Evolutionary conservation across 2,113 vertebrate genomes (phyloP).

Genomic region (Reinhardtius hippoglossoides): DNA sequence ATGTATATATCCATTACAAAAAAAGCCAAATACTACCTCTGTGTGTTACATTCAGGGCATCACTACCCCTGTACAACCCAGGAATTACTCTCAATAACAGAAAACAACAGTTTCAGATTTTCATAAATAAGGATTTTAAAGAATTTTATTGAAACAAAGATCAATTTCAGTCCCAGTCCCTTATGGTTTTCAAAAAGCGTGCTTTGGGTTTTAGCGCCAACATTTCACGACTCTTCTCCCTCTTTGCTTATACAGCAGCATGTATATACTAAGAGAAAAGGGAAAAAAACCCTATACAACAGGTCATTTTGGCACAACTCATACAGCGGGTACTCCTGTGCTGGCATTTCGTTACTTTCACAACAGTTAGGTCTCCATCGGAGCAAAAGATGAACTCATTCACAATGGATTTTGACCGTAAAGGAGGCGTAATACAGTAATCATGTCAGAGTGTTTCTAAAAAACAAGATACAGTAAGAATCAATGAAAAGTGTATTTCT

Average conservation of each 20-base stretch:
- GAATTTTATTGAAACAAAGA: conserved; percentile 87
- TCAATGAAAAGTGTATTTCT: conserved; percentile 34
- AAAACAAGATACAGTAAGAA: conserved; percentile 48
- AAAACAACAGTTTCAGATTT: conserved; percentile 42
- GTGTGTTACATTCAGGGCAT: background rate
- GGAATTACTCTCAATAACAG: background rate
- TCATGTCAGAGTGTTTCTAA: conserved; percentile 38
- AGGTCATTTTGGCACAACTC: conserved; percentile 83
- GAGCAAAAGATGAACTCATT: conserved; percentile 59
- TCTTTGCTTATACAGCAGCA: conserved; percentile 80
- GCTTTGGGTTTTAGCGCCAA: conserved; percentile 82
- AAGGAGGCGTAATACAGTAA: conserved; percentile 60
- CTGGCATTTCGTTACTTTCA: conserved; percentile 61
- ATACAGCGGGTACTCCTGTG: conserved; percentile 62
- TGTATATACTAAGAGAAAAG: conserved; percentile 56
- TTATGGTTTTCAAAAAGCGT: conserved; percentile 81
- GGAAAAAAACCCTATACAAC: conserved; percentile 69
- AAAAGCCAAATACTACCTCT: background rate
- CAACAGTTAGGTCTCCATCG: conserved; percentile 45
- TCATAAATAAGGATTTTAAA: conserved; percentile 75
- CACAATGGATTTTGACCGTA: conserved; percentile 44
- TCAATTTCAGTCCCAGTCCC: conserved; percentile 83
- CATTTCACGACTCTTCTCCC: conserved; percentile 70
- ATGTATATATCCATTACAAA: background rate
- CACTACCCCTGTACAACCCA: background rate